phyloP scores from a whole-genome alignment of 37 sponge, comb jelly and placozoan species.

The Crambe crambe region DNA sequence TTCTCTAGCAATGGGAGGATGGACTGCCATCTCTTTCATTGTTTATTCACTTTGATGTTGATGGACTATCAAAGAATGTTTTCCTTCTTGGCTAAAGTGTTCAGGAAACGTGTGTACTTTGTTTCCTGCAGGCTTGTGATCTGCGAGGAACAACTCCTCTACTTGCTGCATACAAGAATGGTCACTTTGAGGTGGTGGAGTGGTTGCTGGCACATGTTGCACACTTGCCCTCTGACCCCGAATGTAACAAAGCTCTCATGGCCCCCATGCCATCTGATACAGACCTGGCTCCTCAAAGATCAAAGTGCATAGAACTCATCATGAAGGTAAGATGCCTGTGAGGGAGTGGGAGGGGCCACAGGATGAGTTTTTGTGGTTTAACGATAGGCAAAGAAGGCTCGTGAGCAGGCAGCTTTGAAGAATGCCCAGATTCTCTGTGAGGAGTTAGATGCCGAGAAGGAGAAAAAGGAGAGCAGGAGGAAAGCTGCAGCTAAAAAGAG shows the following conservation, averaged over 20 bases:
- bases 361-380: background rate
- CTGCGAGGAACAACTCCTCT: constrained; percentile 84
- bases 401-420: constrained; percentile 82
- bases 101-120: too few species aligned
- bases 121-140: constrained; percentile 69
- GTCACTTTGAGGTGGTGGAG: constrained; percentile 91
- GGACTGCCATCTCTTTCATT: too few species aligned
- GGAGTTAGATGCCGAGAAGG: constrained; percentile 91
- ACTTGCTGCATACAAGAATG: constrained; percentile 89
- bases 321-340: constrained; percentile 72
- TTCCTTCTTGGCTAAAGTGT: too few species aligned
- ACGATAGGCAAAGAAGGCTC: constrained; percentile 80
- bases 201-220: constrained; percentile 93
- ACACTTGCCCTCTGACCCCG: constrained; percentile 90
- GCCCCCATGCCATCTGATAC: constrained; percentile 77
- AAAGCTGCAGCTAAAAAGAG: constrained; percentile 90
- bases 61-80: too few species aligned
- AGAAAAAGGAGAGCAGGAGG: constrained; percentile 83
- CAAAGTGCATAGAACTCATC: constrained; percentile 92
- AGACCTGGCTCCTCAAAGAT: constrained; percentile 77
- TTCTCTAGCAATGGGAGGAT: too few species aligned
- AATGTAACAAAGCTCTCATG: constrained; percentile 94
- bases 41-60: too few species aligned
- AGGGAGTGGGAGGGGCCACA: background rate
- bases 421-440: constrained; percentile 87